These are phyloP conservation scores for Phyllostomus hastatus DNA, from an alignment of 2,113 vertebrate genomes.

Conservation along the genomic window DNA sequence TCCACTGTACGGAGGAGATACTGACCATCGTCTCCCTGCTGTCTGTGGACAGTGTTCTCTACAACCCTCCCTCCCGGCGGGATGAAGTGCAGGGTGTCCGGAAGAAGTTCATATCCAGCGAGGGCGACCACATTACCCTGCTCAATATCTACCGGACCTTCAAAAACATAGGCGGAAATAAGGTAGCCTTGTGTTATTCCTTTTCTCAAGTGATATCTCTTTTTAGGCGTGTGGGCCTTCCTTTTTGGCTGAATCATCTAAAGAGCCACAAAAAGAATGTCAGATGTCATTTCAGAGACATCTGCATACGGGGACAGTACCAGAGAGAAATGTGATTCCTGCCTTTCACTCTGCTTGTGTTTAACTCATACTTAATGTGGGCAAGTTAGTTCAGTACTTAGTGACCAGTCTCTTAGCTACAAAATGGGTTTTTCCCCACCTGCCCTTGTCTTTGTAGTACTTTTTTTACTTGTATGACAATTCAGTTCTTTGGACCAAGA, in stretches of 20 bases:
- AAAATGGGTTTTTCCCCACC: not conserved
- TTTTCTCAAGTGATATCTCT: not conserved
- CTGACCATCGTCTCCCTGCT: slow-evolving; percentile 93
- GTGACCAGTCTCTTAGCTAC: not conserved
- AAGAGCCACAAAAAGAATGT: not conserved
- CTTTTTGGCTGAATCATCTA: not conserved
- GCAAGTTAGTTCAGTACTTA: not conserved
- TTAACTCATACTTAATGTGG: not conserved
- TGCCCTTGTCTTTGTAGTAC: not conserved
- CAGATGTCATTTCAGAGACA: not conserved
- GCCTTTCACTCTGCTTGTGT: not conserved
- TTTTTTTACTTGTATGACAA: not conserved
- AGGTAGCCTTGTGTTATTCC: slow-evolving; percentile 78
- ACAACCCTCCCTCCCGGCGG: slow-evolving; percentile 88
- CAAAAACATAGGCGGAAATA: slow-evolving; percentile 88
- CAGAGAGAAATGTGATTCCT: not conserved
- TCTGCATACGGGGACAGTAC: not conserved
- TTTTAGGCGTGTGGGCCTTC: not conserved
- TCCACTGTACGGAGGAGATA: slow-evolving; percentile 93
- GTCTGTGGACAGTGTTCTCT: slow-evolving; percentile 94
- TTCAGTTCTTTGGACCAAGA: not conserved
- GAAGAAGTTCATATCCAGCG: slow-evolving; percentile 93
- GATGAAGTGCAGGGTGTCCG: slow-evolving; percentile 90
- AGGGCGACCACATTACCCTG: slow-evolving; percentile 94
- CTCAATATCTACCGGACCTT: slow-evolving; percentile 94